phyloP scores from a whole-genome alignment of 2,113 vertebrate species.

The Callipepla californica region DNA sequence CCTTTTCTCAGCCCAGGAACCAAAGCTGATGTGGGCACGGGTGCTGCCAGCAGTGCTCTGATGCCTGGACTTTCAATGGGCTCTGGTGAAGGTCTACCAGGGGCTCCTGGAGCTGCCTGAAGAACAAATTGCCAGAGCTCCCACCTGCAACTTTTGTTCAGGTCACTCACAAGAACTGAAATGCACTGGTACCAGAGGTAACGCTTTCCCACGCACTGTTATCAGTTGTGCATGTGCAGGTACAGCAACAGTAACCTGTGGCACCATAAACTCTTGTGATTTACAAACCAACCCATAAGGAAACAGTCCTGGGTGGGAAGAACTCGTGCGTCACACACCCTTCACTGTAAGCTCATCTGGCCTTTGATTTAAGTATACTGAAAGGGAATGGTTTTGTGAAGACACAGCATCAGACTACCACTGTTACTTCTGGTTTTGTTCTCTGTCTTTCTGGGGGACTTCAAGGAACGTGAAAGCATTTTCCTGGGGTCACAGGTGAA shows the following conservation, averaged over 20 bases:
- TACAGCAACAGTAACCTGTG: background rate
- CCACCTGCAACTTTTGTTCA: background rate
- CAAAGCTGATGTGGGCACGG: background rate
- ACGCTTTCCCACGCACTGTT: background rate
- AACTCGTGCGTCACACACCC: background rate
- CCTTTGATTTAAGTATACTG: background rate
- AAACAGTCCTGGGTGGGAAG: background rate
- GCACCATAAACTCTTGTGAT: background rate
- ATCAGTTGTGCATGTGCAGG: background rate
- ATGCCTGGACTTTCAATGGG: background rate
- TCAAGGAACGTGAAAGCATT: background rate
- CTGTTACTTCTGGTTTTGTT: background rate
- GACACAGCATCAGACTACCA: background rate
- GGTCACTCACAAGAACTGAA: background rate
- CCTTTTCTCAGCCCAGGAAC: background rate
- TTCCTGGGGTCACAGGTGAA: background rate
- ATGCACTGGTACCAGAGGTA: background rate
- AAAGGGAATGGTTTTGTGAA: background rate
- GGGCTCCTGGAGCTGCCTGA: background rate
- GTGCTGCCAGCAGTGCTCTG: background rate
- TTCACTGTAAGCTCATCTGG: background rate
- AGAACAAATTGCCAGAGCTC: background rate
- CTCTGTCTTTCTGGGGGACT: background rate
- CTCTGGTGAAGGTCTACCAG: background rate
- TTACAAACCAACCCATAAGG: background rate